Percentiles rank a stretch among this genome's conserved stretches.
Conservation (phyloP, 2,113 vertebrate species). For the Ammospiza nelsoni region DNA sequence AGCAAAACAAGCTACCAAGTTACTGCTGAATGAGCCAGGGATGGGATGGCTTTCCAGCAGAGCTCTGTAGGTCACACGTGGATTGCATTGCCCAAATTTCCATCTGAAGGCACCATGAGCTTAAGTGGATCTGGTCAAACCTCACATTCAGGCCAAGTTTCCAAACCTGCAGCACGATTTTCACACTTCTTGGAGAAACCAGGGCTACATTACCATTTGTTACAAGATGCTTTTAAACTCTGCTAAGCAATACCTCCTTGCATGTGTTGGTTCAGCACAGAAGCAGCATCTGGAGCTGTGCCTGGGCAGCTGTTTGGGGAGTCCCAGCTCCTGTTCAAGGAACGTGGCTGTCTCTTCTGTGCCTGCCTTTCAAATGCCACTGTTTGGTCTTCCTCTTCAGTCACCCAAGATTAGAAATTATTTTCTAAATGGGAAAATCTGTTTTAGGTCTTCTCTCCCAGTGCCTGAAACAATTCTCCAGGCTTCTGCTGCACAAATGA, state of each 20-base stretch:
- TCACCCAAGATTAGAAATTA: not conserved
- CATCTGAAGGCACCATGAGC: not conserved
- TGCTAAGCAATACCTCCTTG: not conserved
- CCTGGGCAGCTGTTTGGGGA: not conserved
- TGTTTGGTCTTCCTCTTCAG: not conserved
- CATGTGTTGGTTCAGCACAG: not conserved
- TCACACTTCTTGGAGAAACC: not conserved
- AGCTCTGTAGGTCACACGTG: not conserved
- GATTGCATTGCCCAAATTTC: not conserved
- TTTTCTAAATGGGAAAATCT: not conserved
- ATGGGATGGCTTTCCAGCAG: not conserved
- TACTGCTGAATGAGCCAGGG: not conserved
- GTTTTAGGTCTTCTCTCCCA: not conserved
- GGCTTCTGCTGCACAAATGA: not conserved
- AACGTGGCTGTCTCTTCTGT: not conserved
- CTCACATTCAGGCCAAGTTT: not conserved
- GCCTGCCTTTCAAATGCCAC: not conserved
- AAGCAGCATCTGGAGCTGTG: not conserved
- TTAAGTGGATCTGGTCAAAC: not conserved
- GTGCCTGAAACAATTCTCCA: not conserved
- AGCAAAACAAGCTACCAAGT: not conserved
- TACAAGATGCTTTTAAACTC: not conserved
- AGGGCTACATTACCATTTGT: not conserved
- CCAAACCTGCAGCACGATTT: not conserved
- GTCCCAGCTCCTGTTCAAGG: not conserved